Percentiles rank a stretch among this genome's conserved stretches.
Conservation (phyloP, 2,888 invertebrate species). For the Hirtodrosophila trivittata region DNA sequence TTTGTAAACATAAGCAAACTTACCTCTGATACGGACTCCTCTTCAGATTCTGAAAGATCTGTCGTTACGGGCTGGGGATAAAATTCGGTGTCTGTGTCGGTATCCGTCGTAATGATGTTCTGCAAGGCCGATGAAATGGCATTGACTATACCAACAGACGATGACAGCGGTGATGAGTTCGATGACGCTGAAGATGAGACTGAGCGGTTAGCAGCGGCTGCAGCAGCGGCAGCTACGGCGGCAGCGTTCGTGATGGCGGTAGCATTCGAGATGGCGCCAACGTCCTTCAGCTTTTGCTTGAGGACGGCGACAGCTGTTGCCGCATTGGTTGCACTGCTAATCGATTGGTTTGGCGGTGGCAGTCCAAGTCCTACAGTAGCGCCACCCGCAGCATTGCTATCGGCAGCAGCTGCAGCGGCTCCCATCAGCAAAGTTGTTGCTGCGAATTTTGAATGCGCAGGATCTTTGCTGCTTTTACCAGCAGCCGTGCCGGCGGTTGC, state of each 20-base stretch:
- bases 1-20: too few relatives aligned
- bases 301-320: conserved; percentile 75
- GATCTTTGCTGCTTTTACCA: conserved; percentile 48
- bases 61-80: conserved; percentile 93
- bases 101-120: conserved; percentile 89
- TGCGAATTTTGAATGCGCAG: conserved; percentile 79
- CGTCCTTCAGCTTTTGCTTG: conserved; percentile 76
- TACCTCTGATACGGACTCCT: conserved; percentile 98
- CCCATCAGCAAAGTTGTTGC: conserved; percentile 74
- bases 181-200: conserved; percentile 81
- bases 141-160: conserved; percentile 81
- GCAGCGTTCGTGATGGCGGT: conserved; percentile 36
- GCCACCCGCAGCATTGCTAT: conserved; percentile 64
- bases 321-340: conserved; percentile 52
- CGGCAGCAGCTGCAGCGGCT: conserved; percentile 80
- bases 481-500: conserved; percentile 39
- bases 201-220: conserved; percentile 68
- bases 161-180: conserved; percentile 81
- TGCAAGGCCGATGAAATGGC: conserved; percentile 81
- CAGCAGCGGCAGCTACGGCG: conserved; percentile 64
- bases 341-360: conserved; percentile 11
- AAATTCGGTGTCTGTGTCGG: conserved; percentile 93
- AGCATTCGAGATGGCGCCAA: conserved; percentile 51
- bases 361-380: conserved; percentile 45
- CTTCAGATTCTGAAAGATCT: conserved; percentile 97